A percentile compares a stretch with the other conserved stretches of the same genome.
phyloP scores from a whole-genome alignment of 2,888 invertebrate genomes.

The Ornithoptera priamus region DNA sequence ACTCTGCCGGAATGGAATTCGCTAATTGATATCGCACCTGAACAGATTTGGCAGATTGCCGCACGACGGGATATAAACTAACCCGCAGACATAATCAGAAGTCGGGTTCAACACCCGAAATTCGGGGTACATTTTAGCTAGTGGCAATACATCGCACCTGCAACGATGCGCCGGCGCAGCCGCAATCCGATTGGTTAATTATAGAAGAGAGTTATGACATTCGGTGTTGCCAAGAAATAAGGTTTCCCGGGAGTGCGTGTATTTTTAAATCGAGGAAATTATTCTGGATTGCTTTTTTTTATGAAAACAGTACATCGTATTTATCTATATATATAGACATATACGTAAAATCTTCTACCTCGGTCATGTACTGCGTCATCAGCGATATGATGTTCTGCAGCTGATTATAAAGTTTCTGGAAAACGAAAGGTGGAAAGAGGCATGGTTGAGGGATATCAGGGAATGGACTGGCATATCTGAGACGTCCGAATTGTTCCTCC shows the following conservation, averaged over 20 bases:
- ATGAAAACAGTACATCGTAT: no score
- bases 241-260: conserved; percentile 19
- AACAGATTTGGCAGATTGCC: conserved; percentile 53
- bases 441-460: no score
- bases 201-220: conserved; percentile 71
- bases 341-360: no score
- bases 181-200: conserved; percentile 61
- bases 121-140: conserved; percentile 48
- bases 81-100: conserved; percentile 23
- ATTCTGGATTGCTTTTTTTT: no score
- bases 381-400: no score
- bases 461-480: no score
- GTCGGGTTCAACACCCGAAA: conserved; percentile 43
- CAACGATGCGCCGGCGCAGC: conserved; percentile 65
- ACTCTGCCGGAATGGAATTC: conserved; percentile 50
- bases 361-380: no score
- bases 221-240: conserved; percentile 32
- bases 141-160: conserved; percentile 68
- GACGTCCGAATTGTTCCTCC: no score
- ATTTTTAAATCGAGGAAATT: not conserved
- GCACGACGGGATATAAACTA: conserved; percentile 45
- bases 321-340: no score
- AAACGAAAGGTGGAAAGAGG: no score
- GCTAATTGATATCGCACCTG: conserved; percentile 60
- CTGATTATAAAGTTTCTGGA: no score